phyloP scores from a whole-genome alignment of 2,888 invertebrate genomes.

The Harmothoe impar region DNA sequence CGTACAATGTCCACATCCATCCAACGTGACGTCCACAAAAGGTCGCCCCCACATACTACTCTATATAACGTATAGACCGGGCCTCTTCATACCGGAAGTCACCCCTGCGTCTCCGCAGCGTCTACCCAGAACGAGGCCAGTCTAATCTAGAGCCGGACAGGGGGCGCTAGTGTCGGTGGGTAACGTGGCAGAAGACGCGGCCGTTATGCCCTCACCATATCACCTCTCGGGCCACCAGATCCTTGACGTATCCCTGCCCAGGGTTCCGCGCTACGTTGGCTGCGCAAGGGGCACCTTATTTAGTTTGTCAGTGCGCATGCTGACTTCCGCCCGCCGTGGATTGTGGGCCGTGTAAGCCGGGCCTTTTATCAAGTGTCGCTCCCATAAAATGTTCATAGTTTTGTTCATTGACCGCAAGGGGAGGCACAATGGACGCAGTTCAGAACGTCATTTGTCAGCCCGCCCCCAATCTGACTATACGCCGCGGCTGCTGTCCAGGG shows the following conservation, averaged over 20 bases:
- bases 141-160: not conserved
- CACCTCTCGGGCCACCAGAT: conserved; percentile 8
- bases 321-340: conserved; percentile 3
- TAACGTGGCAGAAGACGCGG: conserved; percentile 9
- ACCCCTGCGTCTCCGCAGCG: not conserved
- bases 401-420: conserved; percentile 47
- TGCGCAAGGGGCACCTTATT: conserved; percentile 37
- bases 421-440: not conserved
- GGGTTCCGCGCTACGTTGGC: not conserved
- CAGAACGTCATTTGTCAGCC: conserved; percentile 19
- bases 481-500: not conserved
- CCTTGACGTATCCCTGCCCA: not conserved
- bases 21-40: not conserved
- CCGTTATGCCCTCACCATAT: not conserved
- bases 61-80: not conserved
- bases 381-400: conserved; percentile 51
- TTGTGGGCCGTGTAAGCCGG: conserved; percentile 21
- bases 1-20: not conserved
- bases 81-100: not conserved
- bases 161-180: not conserved
- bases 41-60: not conserved
- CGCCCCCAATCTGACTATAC: not conserved
- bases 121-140: not conserved
- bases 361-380: conserved; percentile 16
- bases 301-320: conserved; percentile 19